Base-by-base conservation (phyloP, 2,797 vertebrate genomes). In the Antrozous pallidus region DNA sequence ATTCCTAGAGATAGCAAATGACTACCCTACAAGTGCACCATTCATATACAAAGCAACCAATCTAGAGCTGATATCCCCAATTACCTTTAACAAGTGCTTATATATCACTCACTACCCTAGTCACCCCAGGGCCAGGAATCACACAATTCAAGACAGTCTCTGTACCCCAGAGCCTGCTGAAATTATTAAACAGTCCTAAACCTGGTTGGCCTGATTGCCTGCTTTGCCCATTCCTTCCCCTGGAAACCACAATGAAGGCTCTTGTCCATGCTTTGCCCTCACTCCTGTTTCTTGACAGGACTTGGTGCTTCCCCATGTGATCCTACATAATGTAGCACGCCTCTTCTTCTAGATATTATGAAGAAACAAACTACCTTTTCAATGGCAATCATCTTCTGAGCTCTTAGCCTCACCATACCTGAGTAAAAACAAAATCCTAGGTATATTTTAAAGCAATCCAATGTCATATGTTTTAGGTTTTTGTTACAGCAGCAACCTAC, bases 381-480 rank as follows among this genome's bases (percentile, higher is more conserved):
- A 45, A 26, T 28, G 61, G 12, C 38, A 90, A 10, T 42, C 18
- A 14, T 70, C 4, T 93, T 38, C 14, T 93, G 6, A 65, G 33
- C 49, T 87, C 9, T 38, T 74, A 28, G 7, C 18, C 91, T 86
- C n/a, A 36, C 9, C 40, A 71, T 28, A 38, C 5, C 22, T 81
- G 16, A 82, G 58, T 84, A 67, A 67, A 92, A 92, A 54, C 33
- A 96, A 89, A 81, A 78, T 56, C 28, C 33, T 28, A 90, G n/a
- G 12, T 45, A 70, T 71, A 22, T 84, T 70, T 51, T 33, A 86
- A 90, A 77, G 54, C 5, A 83, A 81, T 90, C 65, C 36, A 69
- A 33, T 78, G n/a, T 16, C 51, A 42, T 31, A 83, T 70, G 33
- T 16, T 87, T 88, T 36, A 56, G n/a, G 45, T 47, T 77, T 80